phyloP scores from a whole-genome alignment of 2,797 vertebrate species.

The Tenualosa ilisha region DNA sequence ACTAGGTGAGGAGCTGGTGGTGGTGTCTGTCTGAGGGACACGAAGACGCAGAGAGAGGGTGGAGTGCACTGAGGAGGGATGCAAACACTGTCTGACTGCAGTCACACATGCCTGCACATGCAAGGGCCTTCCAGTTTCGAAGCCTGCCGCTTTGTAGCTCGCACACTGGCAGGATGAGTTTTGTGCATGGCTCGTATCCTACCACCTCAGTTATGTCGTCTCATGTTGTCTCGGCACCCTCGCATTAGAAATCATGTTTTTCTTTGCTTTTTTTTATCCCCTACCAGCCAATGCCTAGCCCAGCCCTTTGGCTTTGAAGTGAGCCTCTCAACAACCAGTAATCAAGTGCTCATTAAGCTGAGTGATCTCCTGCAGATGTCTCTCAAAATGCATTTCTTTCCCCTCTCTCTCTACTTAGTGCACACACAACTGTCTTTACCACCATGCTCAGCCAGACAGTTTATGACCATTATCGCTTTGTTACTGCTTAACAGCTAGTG shows the following conservation, averaged over 20 bases:
- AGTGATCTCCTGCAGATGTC: constrained; percentile 28
- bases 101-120: too few species aligned
- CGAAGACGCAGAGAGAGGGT: background rate
- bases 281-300: background rate
- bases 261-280: too few species aligned
- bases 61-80: background rate
- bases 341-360: constrained; percentile 14
- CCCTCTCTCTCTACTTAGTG: background rate
- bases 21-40: background rate
- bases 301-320: constrained; percentile 19
- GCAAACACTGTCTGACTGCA: too few species aligned
- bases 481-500: background rate
- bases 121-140: background rate
- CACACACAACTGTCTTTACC: background rate
- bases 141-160: background rate
- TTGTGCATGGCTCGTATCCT: background rate
- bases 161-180: background rate
- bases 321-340: constrained; percentile 26
- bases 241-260: background rate
- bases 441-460: background rate
- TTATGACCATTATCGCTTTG: background rate
- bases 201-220: background rate
- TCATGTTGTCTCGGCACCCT: background rate
- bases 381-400: background rate
- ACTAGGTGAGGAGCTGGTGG: background rate